These are phyloP conservation scores for Centropyge bicolor DNA, from an alignment of 2,797 vertebrate genomes.

Conservation along the genomic window DNA sequence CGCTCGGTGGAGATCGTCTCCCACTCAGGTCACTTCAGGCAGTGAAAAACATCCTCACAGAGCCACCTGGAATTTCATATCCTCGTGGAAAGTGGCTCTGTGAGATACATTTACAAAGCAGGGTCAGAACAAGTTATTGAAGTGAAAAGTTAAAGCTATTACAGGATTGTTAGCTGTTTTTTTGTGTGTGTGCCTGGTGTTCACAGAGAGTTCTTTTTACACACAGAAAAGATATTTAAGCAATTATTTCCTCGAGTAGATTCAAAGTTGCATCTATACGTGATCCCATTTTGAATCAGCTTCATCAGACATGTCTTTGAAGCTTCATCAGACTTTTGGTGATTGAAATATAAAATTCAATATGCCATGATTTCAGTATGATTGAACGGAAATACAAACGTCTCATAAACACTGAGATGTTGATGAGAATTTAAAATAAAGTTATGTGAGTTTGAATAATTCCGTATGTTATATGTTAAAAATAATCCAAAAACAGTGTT, in stretches of 20 bases:
- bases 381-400: not conserved
- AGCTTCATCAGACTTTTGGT: not conserved
- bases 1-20: constrained; percentile 22
- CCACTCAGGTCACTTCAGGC: constrained; percentile 68
- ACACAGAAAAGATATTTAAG: not conserved
- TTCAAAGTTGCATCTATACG: not conserved
- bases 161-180: not conserved
- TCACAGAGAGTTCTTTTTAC: not conserved
- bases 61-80: constrained; percentile 84
- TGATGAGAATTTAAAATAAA: not conserved
- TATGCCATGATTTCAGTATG: not conserved
- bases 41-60: constrained; percentile 64
- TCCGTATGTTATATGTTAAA: not conserved
- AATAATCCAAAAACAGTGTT: not conserved
- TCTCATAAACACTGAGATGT: not conserved
- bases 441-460: not conserved
- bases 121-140: constrained; percentile 29
- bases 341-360: not conserved
- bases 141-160: constrained; percentile 46
- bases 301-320: not conserved
- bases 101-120: constrained; percentile 58
- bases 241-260: not conserved
- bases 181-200: not conserved
- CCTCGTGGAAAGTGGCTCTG: constrained; percentile 62
- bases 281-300: not conserved